Evolutionary conservation across 2,113 vertebrate genomes (phyloP).

Genomic region (Neolamprologus tretocephalus): DNA sequence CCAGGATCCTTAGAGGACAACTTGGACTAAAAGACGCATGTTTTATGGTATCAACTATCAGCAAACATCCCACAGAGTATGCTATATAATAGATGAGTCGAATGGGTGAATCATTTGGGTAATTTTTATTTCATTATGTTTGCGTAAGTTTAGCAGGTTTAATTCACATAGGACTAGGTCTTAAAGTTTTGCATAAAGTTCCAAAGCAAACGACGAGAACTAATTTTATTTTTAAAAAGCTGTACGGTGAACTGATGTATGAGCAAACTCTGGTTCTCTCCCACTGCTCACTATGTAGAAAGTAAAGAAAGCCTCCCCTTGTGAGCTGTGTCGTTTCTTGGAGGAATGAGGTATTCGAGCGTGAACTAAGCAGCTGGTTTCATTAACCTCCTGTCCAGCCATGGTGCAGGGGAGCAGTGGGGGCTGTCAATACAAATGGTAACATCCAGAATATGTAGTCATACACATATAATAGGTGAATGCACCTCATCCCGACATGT

Average conservation of each 20-base stretch:
- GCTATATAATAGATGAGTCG: background rate
- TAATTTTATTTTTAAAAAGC: background rate
- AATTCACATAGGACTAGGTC: background rate
- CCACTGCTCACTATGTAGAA: background rate
- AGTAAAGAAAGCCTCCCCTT: constrained; percentile 36
- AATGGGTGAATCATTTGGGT: background rate
- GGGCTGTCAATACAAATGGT: constrained; percentile 53
- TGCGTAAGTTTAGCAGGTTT: background rate
- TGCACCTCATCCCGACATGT: constrained; percentile 11
- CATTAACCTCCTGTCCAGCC: constrained; percentile 75
- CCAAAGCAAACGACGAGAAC: background rate
- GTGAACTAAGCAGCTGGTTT: constrained; percentile 73
- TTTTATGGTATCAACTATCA: background rate
- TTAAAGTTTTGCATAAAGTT: background rate
- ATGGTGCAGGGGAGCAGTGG: constrained; percentile 38
- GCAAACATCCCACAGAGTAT: background rate
- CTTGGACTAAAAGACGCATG: background rate
- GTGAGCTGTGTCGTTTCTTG: constrained; percentile 52
- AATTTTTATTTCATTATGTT: background rate
- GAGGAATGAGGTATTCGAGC: constrained; percentile 47
- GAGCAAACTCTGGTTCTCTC: background rate
- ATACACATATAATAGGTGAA: constrained; percentile 18
- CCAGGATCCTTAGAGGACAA: background rate
- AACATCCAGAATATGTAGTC: constrained; percentile 67
- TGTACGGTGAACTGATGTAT: too few species aligned